Base-by-base conservation (phyloP, 2,797 vertebrate species). In the Astyanax mexicanus region DNA sequence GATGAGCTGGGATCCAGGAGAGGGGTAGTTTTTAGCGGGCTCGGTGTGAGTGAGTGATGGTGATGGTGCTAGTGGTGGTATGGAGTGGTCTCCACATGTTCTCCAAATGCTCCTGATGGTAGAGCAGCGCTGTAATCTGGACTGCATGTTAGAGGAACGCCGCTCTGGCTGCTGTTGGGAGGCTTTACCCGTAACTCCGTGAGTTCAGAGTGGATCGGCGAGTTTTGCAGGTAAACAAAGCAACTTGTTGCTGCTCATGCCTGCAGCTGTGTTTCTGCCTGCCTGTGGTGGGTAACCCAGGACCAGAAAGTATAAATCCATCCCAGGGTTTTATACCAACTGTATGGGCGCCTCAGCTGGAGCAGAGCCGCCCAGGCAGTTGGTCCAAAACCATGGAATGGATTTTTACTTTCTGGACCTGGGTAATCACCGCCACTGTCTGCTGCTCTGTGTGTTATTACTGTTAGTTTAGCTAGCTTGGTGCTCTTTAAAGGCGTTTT, bases 1-100 rank as follows among this genome's bases (percentile, higher is more conserved):
- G 81, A 80, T 77, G 78, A 83, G 61, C 70, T 23, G 62, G 10
- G 77, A 54, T 38, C 49, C 51, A 52, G 51, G 44, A 21, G 61
- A 51, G 79, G 69, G 52, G 73, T 64, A 69, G 67, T 21, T 38
- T 58, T 42, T 15, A 0, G 3, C 10, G 75, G 38, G n/a, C 21
- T 38, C 45, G 47, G 52, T 3, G 29, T 29, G 54, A 57, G 0
- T 10, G 54, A 57, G n/a, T n/a, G n/a, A n/a, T n/a, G n/a, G n/a
- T n/a, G n/a, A n/a, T n/a, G 47, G 52, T 3, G 29, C 29, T 54
- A 57, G 0, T 10, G 54, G 57, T 61, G 32, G 21, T 60, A n/a
- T 55, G 27, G 54, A 57, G 54, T 17, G 27, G 3, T 32, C 57
- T 32, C 27, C 54, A 6, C 12, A 3, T 32, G 11, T 27, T 1